These are phyloP conservation scores for Sarcophilus harrisii DNA, from an alignment of 2,797 vertebrate species.

Conservation along the genomic window DNA sequence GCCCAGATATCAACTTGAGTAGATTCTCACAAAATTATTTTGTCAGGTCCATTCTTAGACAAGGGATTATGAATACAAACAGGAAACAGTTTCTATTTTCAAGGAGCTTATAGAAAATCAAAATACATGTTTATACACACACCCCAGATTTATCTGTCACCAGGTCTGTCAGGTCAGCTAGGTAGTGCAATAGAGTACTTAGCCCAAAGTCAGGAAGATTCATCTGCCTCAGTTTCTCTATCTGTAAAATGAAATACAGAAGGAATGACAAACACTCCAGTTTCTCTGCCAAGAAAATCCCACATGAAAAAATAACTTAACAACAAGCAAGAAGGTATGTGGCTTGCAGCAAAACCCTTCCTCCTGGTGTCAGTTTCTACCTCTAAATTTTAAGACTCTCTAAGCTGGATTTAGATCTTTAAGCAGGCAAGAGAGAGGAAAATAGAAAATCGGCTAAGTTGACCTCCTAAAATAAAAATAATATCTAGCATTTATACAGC, in stretches of 20 bases:
- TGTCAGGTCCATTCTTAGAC: not conserved
- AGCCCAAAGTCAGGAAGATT: not conserved
- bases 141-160: not conserved
- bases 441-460: not conserved
- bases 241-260: not conserved
- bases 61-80: not conserved
- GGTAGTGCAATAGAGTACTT: no score
- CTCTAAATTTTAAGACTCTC: not conserved
- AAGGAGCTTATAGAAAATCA: not conserved
- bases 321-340: not conserved
- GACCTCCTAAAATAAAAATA: not conserved
- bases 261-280: not conserved
- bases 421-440: not conserved
- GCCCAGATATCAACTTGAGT: not conserved
- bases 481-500: not conserved
- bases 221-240: not conserved
- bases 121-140: not conserved
- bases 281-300: not conserved
- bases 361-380: not conserved
- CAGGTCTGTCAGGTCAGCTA: not conserved
- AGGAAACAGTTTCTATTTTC: not conserved
- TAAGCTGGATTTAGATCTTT: not conserved
- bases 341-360: not conserved
- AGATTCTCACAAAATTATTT: not conserved
- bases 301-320: not conserved